A percentile compares a stretch with the other conserved stretches of the same genome.
Conservation (phyloP, 2,797 vertebrate species). For the Tarsius wallacei region DNA sequence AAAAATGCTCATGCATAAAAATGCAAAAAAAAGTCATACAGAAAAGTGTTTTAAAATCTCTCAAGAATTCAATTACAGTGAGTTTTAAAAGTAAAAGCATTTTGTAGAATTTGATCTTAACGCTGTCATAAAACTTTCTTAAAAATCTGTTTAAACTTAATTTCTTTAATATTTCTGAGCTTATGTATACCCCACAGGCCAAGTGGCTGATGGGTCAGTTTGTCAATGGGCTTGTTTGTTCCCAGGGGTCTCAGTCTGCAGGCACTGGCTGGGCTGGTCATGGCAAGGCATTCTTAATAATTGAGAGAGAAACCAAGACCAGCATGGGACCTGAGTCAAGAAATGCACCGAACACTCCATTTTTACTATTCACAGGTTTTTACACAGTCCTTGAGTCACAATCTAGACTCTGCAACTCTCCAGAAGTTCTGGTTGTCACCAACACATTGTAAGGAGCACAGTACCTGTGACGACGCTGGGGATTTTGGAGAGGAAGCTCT, state of each 20-base stretch:
- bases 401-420: not conserved
- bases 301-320: not conserved
- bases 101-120: conserved; percentile 8
- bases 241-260: not conserved
- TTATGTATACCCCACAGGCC: not conserved
- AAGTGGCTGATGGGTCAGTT: not conserved
- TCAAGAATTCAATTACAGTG: not conserved
- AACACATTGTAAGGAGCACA: fast-evolving
- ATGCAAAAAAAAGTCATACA: not conserved
- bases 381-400: not conserved
- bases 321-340: not conserved
- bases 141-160: not conserved
- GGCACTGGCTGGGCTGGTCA: not conserved
- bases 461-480: conserved; percentile 98
- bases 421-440: not conserved
- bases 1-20: not conserved
- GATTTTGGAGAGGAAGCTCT: conserved; percentile 99
- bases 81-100: conserved; percentile 18
- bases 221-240: not conserved
- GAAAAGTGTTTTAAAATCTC: conserved; percentile 25
- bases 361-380: not conserved
- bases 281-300: not conserved
- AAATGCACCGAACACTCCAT: not conserved
- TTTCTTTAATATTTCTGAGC: not conserved
- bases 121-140: conserved; percentile 43